Evolutionary conservation across 1,140 invertebrate genomes (phyloP).

Genomic region (Contarinia nasturtii): DNA sequence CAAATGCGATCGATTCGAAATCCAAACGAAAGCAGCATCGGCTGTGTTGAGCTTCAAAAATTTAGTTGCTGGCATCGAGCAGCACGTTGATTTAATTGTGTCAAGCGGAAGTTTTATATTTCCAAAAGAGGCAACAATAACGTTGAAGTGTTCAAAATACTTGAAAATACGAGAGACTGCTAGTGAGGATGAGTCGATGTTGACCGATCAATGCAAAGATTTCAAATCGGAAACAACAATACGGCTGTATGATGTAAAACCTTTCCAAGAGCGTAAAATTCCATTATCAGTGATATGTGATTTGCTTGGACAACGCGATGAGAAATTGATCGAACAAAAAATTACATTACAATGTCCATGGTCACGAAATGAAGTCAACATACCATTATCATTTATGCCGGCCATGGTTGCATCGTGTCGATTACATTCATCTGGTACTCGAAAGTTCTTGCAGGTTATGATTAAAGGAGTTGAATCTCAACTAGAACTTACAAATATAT

Average conservation of each 20-base stretch:
- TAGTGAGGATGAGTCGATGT: not conserved
- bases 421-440: slow-evolving; percentile 58
- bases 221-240: slow-evolving; percentile 31
- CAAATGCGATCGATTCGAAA: slow-evolving; percentile 22
- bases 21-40: slow-evolving; percentile 27
- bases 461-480: slow-evolving; percentile 45
- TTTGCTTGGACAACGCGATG: slow-evolving; percentile 43
- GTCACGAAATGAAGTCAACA: slow-evolving; percentile 42
- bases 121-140: slow-evolving; percentile 28
- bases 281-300: slow-evolving; percentile 48
- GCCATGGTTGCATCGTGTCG: slow-evolving; percentile 61
- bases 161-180: slow-evolving; percentile 23
- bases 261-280: slow-evolving; percentile 43
- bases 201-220: slow-evolving; percentile 6
- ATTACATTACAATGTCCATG: slow-evolving; percentile 52
- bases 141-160: slow-evolving; percentile 34
- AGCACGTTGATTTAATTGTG: slow-evolving; percentile 44
- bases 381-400: slow-evolving; percentile 56
- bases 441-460: slow-evolving; percentile 63
- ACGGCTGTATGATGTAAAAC: slow-evolving; percentile 40
- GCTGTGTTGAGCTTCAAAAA: slow-evolving; percentile 28
- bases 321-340: slow-evolving; percentile 22
- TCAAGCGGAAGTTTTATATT: slow-evolving; percentile 44
- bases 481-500: slow-evolving; percentile 35
- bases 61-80: slow-evolving; percentile 46